Percentiles rank a stretch among this genome's conserved stretches.
Evolutionary conservation across 2,113 vertebrate species (phyloP).

Genomic region (Guaruba guarouba): DNA sequence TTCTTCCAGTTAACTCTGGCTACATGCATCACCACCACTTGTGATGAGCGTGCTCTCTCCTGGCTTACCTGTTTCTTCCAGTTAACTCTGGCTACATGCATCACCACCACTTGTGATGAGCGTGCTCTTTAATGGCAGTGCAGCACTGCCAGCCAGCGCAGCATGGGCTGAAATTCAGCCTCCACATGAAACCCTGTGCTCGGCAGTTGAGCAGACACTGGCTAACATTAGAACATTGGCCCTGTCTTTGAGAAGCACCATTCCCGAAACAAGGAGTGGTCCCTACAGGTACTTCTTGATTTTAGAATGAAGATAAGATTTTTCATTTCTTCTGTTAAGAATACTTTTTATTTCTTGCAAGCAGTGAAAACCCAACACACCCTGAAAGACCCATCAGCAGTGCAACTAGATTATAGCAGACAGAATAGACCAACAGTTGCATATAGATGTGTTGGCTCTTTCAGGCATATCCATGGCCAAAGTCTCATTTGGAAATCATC

Average conservation of each 20-base stretch:
- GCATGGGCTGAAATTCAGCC: background rate
- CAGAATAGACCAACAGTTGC: background rate
- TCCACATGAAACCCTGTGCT: fast-evolving
- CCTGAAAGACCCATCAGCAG: background rate
- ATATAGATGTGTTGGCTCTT: background rate
- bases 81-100: background rate
- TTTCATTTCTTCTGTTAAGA: background rate
- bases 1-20: background rate
- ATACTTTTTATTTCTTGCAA: background rate
- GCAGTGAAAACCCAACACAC: background rate
- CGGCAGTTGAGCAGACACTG: background rate
- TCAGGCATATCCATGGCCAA: background rate
- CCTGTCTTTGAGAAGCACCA: fast-evolving
- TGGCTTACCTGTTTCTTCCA: background rate
- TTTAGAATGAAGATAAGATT: background rate
- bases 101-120: background rate
- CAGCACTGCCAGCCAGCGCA: background rate
- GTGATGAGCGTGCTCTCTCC: background rate
- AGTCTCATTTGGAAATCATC: background rate
- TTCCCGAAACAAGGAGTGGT: background rate
- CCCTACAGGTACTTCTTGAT: background rate
- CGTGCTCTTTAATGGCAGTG: background rate
- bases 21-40: background rate
- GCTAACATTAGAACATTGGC: background rate
- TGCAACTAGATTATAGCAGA: background rate